A percentile compares a stretch with the other conserved stretches of the same genome.
These are phyloP conservation scores for Fundulus diaphanus DNA, from an alignment of 2,797 vertebrate genomes.

Conservation along the genomic window DNA sequence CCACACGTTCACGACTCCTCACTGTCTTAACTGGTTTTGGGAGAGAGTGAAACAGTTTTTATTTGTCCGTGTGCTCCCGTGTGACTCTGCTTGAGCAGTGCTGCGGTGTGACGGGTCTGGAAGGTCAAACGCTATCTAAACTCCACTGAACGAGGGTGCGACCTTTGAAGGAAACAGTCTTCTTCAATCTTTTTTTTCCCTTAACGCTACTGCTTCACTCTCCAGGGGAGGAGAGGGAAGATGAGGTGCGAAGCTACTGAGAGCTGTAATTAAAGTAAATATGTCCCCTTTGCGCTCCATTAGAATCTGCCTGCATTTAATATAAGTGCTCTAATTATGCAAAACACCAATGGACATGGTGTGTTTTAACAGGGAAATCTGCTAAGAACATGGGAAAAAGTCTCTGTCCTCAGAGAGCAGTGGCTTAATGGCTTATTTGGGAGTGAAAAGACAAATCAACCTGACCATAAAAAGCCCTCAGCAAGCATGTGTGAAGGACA, in stretches of 20 bases:
- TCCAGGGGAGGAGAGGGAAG: conserved; percentile 32
- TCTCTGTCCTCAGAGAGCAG: conserved; percentile 33
- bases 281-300: conserved; percentile 69
- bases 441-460: conserved; percentile 33
- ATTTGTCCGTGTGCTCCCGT: conserved; percentile 39
- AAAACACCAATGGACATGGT: conserved; percentile 53
- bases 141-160: conserved; percentile 45
- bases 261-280: conserved; percentile 74
- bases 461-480: conserved; percentile 26
- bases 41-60: not conserved
- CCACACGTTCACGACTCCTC: conserved; percentile 8
- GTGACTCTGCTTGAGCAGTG: conserved; percentile 43
- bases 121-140: conserved; percentile 72
- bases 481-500: conserved; percentile 61
- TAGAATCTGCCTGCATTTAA: conserved; percentile 63
- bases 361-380: conserved; percentile 42
- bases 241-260: conserved; percentile 57
- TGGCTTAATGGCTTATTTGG: conserved; percentile 72
- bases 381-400: conserved; percentile 24
- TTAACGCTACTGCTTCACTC: conserved; percentile 28
- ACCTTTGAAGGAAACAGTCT: conserved; percentile 65
- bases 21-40: conserved; percentile 14
- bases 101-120: conserved; percentile 31
- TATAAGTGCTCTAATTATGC: conserved; percentile 73
- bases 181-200: conserved; percentile 57